Conservation (phyloP, 2,888 invertebrate species). For the Drosophila quinaria region DNA sequence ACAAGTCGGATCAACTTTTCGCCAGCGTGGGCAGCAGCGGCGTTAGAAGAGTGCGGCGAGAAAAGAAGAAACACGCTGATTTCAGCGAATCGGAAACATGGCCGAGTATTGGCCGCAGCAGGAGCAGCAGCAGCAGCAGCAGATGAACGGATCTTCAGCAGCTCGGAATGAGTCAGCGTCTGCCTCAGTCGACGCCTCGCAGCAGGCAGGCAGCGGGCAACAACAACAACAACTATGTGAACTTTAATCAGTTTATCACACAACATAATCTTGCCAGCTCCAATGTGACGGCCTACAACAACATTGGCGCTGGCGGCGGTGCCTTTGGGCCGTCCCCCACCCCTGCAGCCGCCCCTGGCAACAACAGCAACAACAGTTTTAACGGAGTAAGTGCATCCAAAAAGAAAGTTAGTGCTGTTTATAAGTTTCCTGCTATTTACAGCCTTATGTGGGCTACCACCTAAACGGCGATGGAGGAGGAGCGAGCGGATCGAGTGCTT, state of each 20-base stretch:
- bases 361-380: conserved; percentile 26
- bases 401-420: not conserved
- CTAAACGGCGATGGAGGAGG: conserved; percentile 50
- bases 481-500: conserved; percentile 10
- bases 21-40: conserved; percentile 51
- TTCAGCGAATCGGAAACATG: conserved; percentile 39
- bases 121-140: conserved; percentile 32
- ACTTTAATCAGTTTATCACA: conserved; percentile 85
- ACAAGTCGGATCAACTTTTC: conserved; percentile 54
- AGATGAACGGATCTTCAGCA: conserved; percentile 30
- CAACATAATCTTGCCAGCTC: conserved; percentile 81
- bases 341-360: conserved; percentile 17
- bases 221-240: conserved; percentile 84
- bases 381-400: conserved; percentile 19
- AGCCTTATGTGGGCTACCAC: conserved; percentile 34
- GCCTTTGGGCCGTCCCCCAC: conserved; percentile 47
- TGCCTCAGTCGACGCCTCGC: not conserved
- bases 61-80: conserved; percentile 58
- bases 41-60: conserved; percentile 44
- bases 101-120: conserved; percentile 68
- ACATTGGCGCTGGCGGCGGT: conserved; percentile 51
- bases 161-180: conserved; percentile 27
- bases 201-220: conserved; percentile 25
- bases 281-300: conserved; percentile 29
- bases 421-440: not conserved